Evolutionary conservation across 1,140 invertebrate species (phyloP).

Genomic region (Steinernema feltiae): DNA sequence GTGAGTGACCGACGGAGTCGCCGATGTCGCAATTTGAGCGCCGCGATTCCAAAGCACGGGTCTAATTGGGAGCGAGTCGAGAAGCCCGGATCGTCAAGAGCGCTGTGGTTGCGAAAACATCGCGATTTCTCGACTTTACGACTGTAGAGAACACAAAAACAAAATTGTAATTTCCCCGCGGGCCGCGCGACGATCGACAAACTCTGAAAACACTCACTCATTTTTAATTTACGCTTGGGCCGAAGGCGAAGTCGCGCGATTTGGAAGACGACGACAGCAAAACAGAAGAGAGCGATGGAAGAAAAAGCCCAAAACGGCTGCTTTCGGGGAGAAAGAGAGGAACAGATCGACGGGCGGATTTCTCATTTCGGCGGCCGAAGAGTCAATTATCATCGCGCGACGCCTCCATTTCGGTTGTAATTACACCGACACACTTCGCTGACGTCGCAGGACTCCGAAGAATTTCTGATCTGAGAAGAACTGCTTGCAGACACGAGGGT

Average conservation of each 20-base stretch:
- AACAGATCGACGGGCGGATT: background rate
- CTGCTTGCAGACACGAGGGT: too few relatives aligned
- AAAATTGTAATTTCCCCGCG: background rate
- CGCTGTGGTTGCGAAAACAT: background rate
- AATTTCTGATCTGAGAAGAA: background rate
- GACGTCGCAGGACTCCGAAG: background rate
- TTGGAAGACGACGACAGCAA: background rate
- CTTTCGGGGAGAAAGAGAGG: background rate
- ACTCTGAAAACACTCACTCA: constrained; percentile 3
- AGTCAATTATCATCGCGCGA: background rate
- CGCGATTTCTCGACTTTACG: background rate
- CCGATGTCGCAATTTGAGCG: background rate
- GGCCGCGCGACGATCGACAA: background rate
- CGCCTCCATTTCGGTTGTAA: background rate
- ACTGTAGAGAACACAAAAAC: background rate
- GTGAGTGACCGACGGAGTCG: constrained; percentile 2
- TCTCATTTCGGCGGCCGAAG: constrained; percentile 9
- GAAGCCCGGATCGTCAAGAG: background rate
- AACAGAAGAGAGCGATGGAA: background rate
- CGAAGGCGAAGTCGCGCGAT: background rate
- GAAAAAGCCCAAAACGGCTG: background rate
- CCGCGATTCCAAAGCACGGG: background rate
- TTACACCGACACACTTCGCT: background rate
- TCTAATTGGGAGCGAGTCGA: background rate
- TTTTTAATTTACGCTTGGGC: background rate